Evolutionary conservation across 2,888 invertebrate species (phyloP), one percentile per base, ranked within the genome.

Genomic region (Leptopterna dolabrata): DNA sequence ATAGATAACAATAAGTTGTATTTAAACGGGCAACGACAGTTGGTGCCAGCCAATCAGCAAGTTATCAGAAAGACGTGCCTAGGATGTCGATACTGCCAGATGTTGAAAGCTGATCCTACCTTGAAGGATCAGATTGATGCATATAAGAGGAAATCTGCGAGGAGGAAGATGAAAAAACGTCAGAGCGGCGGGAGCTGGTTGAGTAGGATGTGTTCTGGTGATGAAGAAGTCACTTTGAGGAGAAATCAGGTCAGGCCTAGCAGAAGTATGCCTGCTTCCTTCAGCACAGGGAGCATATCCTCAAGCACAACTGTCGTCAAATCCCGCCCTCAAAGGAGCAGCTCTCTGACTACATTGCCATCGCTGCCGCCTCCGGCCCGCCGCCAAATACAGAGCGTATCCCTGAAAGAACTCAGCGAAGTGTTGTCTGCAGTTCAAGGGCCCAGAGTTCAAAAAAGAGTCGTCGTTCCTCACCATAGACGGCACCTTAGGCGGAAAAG

Each of bases 331-430:
- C 76, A 85, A 27, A 88, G 88, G 80, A 89, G 90, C 87, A 87
- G 87, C 83, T 88, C 88, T 27, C 76, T 87, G 87, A 89, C 90
- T 36, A 89, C 91, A 45, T 89, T 91, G 76, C 93, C 93, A 0
- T 92, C 93, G 1, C 89, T 93, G 87, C 93, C 93, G 47, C 93
- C 92, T 19, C 93, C 93, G 30, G 91, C 92, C 27, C 91, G 93
- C 14, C 92, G 93, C 76, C 93, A 92, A 90, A 92, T 93, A 30
- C 92, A 92, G 86, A 93, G 92, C 91, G 92, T 92, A 89, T 92
- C 92, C 36, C 91, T 94, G 89, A 93, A 93, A 90, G 94, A 94
- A 88, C 91, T 94, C 86, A 93, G 93, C 88, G 94, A 94, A 89
- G 92, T 93, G 27, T 91, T 94, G 88, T 93, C 93, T 11, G 93